A percentile compares a stretch with the other conserved stretches of the same genome.
These are phyloP conservation scores for Oceanodroma tethys DNA, from an alignment of 2,113 vertebrate genomes.

Conservation along the genomic window DNA sequence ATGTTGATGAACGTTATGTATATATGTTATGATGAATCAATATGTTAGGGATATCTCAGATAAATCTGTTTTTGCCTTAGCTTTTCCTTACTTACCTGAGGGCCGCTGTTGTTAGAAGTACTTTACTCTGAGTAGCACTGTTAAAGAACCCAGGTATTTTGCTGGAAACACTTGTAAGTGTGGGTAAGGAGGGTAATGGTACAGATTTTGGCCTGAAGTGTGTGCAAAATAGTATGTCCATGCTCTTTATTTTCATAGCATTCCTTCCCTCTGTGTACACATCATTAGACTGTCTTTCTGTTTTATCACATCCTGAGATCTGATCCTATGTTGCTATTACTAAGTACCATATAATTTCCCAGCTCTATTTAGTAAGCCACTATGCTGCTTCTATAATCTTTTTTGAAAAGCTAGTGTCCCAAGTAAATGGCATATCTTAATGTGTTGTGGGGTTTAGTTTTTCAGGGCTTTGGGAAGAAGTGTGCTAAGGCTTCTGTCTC, in stretches of 20 bases:
- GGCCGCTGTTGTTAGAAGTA: background rate
- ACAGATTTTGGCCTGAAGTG: background rate
- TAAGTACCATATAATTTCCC: slow-evolving; percentile 6
- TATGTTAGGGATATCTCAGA: background rate
- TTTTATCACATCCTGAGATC: slow-evolving; percentile 15
- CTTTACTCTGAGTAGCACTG: background rate
- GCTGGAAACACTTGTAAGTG: background rate
- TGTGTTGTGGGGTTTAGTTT: background rate
- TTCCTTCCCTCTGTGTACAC: background rate
- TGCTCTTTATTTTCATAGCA: background rate
- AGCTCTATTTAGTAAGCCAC: background rate
- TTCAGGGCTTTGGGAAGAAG: background rate
- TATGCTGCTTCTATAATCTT: background rate
- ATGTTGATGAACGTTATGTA: background rate
- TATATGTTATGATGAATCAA: background rate
- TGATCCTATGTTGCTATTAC: background rate
- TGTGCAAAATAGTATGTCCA: background rate
- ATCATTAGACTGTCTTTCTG: background rate
- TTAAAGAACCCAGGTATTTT: background rate
- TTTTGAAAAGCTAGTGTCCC: background rate
- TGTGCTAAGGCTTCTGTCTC: background rate
- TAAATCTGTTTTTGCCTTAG: background rate
- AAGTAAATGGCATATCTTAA: background rate
- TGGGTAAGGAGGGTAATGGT: background rate
- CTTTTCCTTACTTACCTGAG: background rate